These are phyloP conservation scores for Dromococcyx pavoninus DNA, from an alignment of 2,797 vertebrate genomes.

Conservation along the genomic window DNA sequence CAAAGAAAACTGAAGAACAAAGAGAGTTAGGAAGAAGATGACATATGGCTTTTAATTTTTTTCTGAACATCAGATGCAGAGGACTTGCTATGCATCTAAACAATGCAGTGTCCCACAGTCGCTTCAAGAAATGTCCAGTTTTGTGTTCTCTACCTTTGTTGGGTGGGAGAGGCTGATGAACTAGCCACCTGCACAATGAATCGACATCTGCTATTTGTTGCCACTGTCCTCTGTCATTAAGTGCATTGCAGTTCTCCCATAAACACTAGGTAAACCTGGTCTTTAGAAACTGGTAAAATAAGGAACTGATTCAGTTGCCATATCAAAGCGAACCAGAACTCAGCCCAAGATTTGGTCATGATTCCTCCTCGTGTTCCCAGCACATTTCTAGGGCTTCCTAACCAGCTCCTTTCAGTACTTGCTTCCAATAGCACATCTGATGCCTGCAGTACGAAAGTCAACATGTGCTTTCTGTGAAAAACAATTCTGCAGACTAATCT, in stretches of 20 bases:
- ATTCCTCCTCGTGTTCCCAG: neutral
- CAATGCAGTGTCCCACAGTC: fast-evolving
- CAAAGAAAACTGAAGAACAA: neutral
- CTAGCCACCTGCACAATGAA: neutral
- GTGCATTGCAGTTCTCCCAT: neutral
- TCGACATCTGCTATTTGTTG: neutral
- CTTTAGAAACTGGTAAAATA: neutral
- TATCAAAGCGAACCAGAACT: neutral
- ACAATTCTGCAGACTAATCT: constrained; percentile 5
- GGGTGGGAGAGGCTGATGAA: neutral
- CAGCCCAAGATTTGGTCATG: neutral
- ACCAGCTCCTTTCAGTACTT: neutral
- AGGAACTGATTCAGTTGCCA: neutral
- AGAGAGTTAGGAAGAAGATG: neutral
- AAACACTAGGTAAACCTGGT: neutral
- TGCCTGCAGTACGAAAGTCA: constrained; percentile 1
- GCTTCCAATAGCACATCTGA: neutral
- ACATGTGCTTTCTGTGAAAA: constrained; percentile 13
- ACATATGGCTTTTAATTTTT: neutral
- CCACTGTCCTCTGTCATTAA: neutral
- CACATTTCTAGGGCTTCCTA: neutral
- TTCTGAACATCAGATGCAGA: neutral
- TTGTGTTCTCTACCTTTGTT: neutral
- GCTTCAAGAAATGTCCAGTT: neutral
- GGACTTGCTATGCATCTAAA: neutral